These are phyloP conservation scores for Aromia moschata DNA, from an alignment of 2,888 invertebrate genomes.

Conservation along the genomic window DNA sequence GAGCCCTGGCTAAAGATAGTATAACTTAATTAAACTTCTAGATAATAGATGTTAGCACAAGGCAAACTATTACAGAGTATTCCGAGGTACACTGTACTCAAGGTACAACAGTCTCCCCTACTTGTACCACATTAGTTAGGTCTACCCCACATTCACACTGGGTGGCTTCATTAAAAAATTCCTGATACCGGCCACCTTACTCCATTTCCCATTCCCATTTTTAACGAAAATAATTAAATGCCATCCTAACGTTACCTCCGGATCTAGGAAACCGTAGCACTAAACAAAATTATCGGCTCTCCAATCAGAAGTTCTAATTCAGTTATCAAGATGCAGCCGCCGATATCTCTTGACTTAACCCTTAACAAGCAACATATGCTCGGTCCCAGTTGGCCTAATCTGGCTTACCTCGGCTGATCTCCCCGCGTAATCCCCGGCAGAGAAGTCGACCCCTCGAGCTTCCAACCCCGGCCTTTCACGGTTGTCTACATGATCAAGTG, in stretches of 20 bases:
- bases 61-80: too few species aligned
- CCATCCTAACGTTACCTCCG: background rate
- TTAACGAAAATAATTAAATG: too few species aligned
- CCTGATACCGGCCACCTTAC: too few species aligned
- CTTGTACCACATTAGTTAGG: too few species aligned
- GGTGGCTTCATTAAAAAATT: too few species aligned
- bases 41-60: too few species aligned
- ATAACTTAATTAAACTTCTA: too few species aligned
- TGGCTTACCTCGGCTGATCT: constrained; percentile 46
- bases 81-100: too few species aligned
- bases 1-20: too few species aligned
- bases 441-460: constrained; percentile 31
- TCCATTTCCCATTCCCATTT: too few species aligned
- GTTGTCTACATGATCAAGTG: constrained; percentile 59
- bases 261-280: background rate
- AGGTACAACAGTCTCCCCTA: too few species aligned
- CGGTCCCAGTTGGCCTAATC: constrained; percentile 51
- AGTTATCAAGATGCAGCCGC: constrained; percentile 39
- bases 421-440: constrained; percentile 38
- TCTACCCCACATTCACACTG: too few species aligned
- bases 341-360: constrained; percentile 50
- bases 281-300: constrained; percentile 17
- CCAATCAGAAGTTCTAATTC: constrained; percentile 23
- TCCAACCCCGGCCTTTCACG: constrained; percentile 41
- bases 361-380: constrained; percentile 51